phyloP scores from a whole-genome alignment of 92 coral and sea anemone genomes.

The Phenganax stokvisi region DNA sequence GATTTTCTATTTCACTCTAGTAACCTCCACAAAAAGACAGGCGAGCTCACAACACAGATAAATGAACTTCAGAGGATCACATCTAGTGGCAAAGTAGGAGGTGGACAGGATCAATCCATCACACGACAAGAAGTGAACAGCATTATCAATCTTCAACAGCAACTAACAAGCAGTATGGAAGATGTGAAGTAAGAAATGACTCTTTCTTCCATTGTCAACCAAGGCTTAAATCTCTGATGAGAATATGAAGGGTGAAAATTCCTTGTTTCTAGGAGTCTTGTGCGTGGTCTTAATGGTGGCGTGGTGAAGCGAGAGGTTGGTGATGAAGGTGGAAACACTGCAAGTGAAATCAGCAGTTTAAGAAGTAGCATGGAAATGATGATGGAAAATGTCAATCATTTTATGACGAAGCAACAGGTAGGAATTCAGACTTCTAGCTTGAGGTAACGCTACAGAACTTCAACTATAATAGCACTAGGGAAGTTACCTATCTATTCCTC shows the following conservation, averaged over 20 bases:
- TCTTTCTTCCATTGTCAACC: not conserved
- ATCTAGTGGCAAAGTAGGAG: conserved; percentile 54
- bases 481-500: too few species aligned
- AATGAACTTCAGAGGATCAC: conserved; percentile 74
- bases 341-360: conserved; percentile 57
- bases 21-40: conserved; percentile 84
- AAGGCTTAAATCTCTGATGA: not conserved
- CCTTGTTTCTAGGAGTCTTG: conserved; percentile 47
- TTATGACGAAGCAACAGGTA: conserved; percentile 88
- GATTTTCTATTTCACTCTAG: conserved; percentile 36
- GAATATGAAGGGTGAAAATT: not conserved
- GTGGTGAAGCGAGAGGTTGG: conserved; percentile 65
- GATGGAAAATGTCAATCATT: conserved; percentile 71
- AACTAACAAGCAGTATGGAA: conserved; percentile 60
- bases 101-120: conserved; percentile 61
- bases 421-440: not conserved
- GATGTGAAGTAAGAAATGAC: conserved; percentile 69
- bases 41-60: conserved; percentile 80
- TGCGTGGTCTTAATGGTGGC: conserved; percentile 52
- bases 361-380: conserved; percentile 73
- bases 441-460: not conserved
- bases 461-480: not conserved
- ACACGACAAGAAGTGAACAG: conserved; percentile 87
- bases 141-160: conserved; percentile 76
- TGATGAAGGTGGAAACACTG: conserved; percentile 43